Conservation (phyloP, 2,888 invertebrate genomes). For the Synanthedon tipuliformis region DNA sequence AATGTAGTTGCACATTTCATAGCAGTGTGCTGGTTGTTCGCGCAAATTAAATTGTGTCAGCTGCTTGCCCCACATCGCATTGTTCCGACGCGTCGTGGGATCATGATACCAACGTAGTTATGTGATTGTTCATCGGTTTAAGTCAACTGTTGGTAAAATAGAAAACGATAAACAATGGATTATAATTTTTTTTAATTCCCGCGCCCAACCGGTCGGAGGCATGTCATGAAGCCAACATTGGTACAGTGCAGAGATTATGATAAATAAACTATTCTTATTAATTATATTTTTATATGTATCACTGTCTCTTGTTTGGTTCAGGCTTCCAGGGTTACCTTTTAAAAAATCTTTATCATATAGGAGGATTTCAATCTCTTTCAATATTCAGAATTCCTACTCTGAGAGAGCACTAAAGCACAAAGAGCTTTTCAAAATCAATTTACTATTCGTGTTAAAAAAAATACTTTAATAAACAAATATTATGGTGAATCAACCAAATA, state of each 20-base stretch:
- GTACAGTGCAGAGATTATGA: too few relatives aligned
- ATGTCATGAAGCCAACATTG: conserved; percentile 1
- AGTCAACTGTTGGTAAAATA: conserved; percentile 45
- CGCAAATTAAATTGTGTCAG: conserved; percentile 65
- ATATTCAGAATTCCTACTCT: too few relatives aligned
- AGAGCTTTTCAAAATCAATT: too few relatives aligned
- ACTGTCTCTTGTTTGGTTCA: too few relatives aligned
- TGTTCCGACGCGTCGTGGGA: conserved; percentile 51
- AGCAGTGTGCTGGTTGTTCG: conserved; percentile 35
- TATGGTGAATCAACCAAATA: too few relatives aligned
- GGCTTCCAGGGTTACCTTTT: too few relatives aligned
- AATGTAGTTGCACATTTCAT: conserved; percentile 25
- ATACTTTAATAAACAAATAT: too few relatives aligned
- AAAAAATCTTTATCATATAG: too few relatives aligned
- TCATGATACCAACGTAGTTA: conserved; percentile 28
- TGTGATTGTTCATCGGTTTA: conserved; percentile 46
- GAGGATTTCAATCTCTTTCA: too few relatives aligned
- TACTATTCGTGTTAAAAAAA: too few relatives aligned
- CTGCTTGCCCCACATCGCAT: conserved; percentile 63
- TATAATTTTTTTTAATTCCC: conserved; percentile 45
- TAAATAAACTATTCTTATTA: too few relatives aligned
- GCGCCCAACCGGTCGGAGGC: conserved; percentile 11
- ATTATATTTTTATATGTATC: too few relatives aligned
- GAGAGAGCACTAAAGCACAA: conserved; percentile 4
- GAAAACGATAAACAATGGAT: conserved; percentile 55